Conservation (phyloP, 2,113 vertebrate genomes). For the Ceratotherium simum region DNA sequence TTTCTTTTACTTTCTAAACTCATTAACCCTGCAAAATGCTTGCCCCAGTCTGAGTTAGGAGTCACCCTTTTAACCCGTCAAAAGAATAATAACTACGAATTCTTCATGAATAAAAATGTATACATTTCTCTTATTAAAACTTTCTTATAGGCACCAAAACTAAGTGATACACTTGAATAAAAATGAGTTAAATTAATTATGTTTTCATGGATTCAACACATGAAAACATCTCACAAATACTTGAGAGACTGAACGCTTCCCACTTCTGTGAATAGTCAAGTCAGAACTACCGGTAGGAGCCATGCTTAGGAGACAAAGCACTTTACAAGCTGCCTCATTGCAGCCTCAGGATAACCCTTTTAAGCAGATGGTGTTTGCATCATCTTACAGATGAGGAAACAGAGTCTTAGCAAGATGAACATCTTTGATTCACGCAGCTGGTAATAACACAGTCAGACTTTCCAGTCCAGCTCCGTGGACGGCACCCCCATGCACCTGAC, state of each 20-base stretch:
- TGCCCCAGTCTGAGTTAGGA: neutral
- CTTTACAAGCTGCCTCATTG: neutral
- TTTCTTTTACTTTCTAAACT: slow-evolving; percentile 9
- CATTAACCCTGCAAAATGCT: neutral
- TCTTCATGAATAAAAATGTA: neutral
- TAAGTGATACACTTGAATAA: neutral
- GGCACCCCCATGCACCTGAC: neutral
- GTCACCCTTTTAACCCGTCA: neutral
- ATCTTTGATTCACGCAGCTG: neutral
- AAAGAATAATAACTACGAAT: neutral
- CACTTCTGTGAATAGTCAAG: neutral
- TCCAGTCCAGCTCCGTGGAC: neutral
- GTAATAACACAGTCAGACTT: neutral
- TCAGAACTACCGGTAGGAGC: neutral
- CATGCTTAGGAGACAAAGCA: no score
- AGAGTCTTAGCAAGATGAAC: neutral
- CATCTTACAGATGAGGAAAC: neutral
- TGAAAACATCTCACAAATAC: neutral
- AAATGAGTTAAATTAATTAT: neutral
- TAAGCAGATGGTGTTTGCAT: neutral
- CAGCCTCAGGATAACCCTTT: neutral
- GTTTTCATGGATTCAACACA: neutral
- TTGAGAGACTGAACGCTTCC: neutral
- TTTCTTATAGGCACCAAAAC: neutral
- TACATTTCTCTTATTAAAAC: slow-evolving; percentile 31